phyloP scores from a whole-genome alignment of 2,113 vertebrate species.

The Loxodonta africana region DNA sequence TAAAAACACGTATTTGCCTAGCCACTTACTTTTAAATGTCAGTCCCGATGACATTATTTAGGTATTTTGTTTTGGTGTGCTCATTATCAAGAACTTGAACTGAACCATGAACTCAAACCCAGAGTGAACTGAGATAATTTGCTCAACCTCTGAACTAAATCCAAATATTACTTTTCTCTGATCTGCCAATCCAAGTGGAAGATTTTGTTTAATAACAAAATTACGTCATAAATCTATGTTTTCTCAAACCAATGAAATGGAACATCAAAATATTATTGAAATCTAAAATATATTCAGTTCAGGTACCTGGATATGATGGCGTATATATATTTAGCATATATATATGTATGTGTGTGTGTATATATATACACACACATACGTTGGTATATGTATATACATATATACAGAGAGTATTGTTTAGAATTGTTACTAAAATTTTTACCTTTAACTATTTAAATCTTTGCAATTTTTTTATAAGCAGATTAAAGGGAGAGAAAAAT shows the following conservation, averaged over 20 bases:
- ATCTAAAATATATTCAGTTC: conserved; percentile 39
- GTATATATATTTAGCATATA: too few species aligned
- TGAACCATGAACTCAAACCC: conserved; percentile 74
- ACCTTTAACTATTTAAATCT: conserved; percentile 46
- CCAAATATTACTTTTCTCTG: conserved; percentile 76
- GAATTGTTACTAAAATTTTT: conserved; percentile 7
- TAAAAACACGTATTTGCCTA: conserved; percentile 68
- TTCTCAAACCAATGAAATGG: conserved; percentile 60
- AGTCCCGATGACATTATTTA: conserved; percentile 73
- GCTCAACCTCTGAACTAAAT: conserved; percentile 80
- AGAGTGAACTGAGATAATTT: conserved; percentile 79
- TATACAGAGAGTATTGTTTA: conserved; percentile 21
- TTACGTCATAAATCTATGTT: conserved; percentile 63
- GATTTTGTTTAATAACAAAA: conserved; percentile 75
- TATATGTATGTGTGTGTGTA: background rate
- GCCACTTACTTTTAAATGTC: conserved; percentile 72
- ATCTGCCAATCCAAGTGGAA: conserved; percentile 64
- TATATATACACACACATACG: background rate
- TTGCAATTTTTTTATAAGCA: conserved; percentile 14
- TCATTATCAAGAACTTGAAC: conserved; percentile 76
- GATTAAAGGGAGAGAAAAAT: background rate
- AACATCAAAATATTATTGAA: conserved; percentile 69
- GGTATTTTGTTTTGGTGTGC: conserved; percentile 73
- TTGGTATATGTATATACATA: background rate
- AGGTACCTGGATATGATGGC: background rate